These are phyloP conservation scores for Stenoptilia bipunctidactyla DNA, from an alignment of 2,888 invertebrate genomes.

Conservation along the genomic window DNA sequence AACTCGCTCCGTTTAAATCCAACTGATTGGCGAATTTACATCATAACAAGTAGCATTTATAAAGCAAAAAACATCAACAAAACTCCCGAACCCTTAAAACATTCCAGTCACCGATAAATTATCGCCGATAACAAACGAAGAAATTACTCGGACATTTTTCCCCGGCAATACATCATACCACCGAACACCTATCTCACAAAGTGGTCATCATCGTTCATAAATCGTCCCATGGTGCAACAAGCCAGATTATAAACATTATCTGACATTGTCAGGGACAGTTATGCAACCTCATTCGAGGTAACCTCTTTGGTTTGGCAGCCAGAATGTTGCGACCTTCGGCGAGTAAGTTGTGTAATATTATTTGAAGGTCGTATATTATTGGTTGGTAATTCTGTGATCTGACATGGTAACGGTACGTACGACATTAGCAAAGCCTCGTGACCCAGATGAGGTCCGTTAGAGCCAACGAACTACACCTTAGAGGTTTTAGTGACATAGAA, in stretches of 20 bases:
- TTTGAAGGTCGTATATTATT: slow-evolving; percentile 20
- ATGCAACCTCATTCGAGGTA: slow-evolving; percentile 40
- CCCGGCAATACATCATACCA: too few species aligned
- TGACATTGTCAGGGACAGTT: slow-evolving; percentile 31
- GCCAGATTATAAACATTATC: not conserved
- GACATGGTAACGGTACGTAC: slow-evolving; percentile 46
- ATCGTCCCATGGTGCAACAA: slow-evolving; percentile 3
- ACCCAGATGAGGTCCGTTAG: slow-evolving; percentile 58
- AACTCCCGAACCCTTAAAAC: too few species aligned
- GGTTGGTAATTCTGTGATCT: slow-evolving; percentile 37
- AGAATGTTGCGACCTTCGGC: slow-evolving; percentile 9
- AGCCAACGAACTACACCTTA: slow-evolving; percentile 47
- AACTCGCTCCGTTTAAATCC: too few species aligned
- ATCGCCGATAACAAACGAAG: too few species aligned
- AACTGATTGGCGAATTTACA: too few species aligned
- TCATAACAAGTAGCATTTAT: too few species aligned
- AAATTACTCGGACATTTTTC: too few species aligned
- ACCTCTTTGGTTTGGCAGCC: slow-evolving; percentile 31
- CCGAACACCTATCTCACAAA: too few species aligned
- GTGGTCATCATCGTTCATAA: slow-evolving; percentile 7
- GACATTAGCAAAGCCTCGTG: slow-evolving; percentile 67
- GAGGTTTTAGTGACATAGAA: slow-evolving; percentile 24
- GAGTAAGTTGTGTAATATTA: not conserved
- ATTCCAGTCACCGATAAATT: too few species aligned
- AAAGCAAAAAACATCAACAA: too few species aligned